Percentiles rank a stretch among this genome's conserved stretches.
These are phyloP conservation scores for Tenrec ecaudatus DNA, from an alignment of 2,113 vertebrate genomes.

Conservation along the genomic window DNA sequence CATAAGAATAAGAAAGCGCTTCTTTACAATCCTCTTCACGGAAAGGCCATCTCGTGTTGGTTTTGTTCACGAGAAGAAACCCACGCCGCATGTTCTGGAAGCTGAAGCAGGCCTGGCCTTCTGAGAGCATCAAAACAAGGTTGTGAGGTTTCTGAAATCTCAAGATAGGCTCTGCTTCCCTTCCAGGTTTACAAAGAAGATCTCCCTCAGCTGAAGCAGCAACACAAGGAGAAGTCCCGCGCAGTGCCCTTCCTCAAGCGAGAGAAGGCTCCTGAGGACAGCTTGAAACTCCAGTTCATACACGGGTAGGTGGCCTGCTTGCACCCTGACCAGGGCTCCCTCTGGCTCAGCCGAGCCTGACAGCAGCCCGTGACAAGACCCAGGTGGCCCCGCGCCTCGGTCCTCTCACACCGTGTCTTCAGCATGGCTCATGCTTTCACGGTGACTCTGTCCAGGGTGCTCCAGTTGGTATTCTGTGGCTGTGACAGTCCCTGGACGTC, in stretches of 20 bases:
- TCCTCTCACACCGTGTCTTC: background rate
- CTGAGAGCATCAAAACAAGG: conserved; percentile 1
- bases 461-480: background rate
- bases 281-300: conserved; percentile 95
- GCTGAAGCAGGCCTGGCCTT: background rate
- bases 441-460: background rate
- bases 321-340: background rate
- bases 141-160: conserved; percentile 22
- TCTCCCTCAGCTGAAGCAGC: conserved; percentile 96
- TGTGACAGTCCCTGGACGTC: background rate
- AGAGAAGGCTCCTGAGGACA: conserved; percentile 95
- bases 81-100: background rate
- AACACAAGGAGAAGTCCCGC: conserved; percentile 93
- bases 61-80: conserved; percentile 25
- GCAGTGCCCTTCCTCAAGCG: conserved; percentile 94
- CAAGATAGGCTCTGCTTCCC: conserved; percentile 55
- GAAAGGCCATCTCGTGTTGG: conserved; percentile 8
- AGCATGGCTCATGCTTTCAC: background rate
- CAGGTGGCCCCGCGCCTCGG: too few relatives aligned
- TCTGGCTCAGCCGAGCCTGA: too few relatives aligned
- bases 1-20: background rate
- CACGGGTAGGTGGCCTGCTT: conserved; percentile 91
- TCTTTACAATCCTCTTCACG: background rate
- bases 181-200: conserved; percentile 99
- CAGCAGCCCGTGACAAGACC: background rate